These are phyloP conservation scores for Hirtodrosophila confusa DNA, from an alignment of 2,888 invertebrate genomes.

Conservation along the genomic window DNA sequence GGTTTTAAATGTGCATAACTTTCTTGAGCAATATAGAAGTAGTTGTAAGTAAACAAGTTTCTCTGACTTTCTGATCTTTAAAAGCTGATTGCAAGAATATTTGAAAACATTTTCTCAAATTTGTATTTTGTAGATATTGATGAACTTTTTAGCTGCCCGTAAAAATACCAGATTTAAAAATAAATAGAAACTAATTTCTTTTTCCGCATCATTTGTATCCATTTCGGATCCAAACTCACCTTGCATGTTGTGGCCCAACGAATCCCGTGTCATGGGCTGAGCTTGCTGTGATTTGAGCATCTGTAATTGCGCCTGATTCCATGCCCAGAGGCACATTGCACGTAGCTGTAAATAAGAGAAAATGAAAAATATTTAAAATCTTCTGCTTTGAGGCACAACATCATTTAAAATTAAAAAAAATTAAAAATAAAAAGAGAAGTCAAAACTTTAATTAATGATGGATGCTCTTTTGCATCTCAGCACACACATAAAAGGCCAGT, in stretches of 20 bases:
- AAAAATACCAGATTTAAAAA: too few species aligned
- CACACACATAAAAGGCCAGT: conserved; percentile 13
- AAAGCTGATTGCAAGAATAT: too few species aligned
- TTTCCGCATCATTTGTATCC: too few species aligned
- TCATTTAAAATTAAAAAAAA: conserved; percentile 14
- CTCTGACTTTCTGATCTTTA: too few species aligned
- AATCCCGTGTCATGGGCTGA: conserved; percentile 92
- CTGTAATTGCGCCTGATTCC: conserved; percentile 91
- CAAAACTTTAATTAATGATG: conserved; percentile 54
- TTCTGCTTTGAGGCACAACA: conserved; percentile 14
- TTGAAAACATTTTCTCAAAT: too few species aligned
- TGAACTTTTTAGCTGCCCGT: too few species aligned
- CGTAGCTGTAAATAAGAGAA: conserved; percentile 86
- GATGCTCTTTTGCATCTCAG: conserved; percentile 23
- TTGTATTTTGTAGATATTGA: too few species aligned
- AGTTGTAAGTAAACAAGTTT: too few species aligned
- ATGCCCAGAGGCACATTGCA: conserved; percentile 91
- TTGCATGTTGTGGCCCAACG: conserved; percentile 92
- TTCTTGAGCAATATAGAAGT: too few species aligned
- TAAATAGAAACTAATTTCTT: too few species aligned
- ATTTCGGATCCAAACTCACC: conserved; percentile 85
- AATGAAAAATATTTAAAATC: conserved; percentile 14
- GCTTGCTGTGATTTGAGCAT: conserved; percentile 91
- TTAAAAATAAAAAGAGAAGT: conserved; percentile 3
- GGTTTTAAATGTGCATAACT: too few species aligned